These are phyloP conservation scores for Rhea americana DNA, from an alignment of 2,113 vertebrate genomes.

Conservation along the genomic window DNA sequence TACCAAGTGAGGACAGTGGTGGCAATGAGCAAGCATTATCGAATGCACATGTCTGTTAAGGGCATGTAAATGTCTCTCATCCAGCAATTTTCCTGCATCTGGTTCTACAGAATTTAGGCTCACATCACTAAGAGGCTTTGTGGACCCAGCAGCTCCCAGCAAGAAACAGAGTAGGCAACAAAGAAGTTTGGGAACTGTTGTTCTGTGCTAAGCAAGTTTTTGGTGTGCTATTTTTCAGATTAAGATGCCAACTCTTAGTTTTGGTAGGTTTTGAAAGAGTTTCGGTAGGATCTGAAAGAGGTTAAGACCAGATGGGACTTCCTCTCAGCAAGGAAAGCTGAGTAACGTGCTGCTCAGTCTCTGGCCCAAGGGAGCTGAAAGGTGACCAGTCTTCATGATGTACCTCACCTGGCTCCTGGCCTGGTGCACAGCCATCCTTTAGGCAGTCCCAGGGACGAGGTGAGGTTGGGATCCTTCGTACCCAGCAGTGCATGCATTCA, in stretches of 20 bases:
- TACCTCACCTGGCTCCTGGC: neutral
- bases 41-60: rapidly evolving
- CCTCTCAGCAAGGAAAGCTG: neutral
- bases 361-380: neutral
- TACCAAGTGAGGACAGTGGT: rapidly evolving
- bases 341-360: neutral
- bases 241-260: neutral
- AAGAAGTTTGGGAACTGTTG: neutral
- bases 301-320: neutral
- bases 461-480: neutral
- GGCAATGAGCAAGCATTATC: rapidly evolving
- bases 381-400: neutral
- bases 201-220: neutral
- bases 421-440: neutral
- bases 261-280: neutral
- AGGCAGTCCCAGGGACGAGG: neutral
- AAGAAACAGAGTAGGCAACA: neutral
- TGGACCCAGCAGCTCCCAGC: neutral
- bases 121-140: neutral
- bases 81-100: neutral
- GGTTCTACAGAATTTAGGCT: neutral
- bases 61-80: neutral
- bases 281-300: neutral
- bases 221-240: neutral
- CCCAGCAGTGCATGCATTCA: rapidly evolving